phyloP scores from a whole-genome alignment of 2,797 vertebrate genomes.

The Scolopax rusticola region DNA sequence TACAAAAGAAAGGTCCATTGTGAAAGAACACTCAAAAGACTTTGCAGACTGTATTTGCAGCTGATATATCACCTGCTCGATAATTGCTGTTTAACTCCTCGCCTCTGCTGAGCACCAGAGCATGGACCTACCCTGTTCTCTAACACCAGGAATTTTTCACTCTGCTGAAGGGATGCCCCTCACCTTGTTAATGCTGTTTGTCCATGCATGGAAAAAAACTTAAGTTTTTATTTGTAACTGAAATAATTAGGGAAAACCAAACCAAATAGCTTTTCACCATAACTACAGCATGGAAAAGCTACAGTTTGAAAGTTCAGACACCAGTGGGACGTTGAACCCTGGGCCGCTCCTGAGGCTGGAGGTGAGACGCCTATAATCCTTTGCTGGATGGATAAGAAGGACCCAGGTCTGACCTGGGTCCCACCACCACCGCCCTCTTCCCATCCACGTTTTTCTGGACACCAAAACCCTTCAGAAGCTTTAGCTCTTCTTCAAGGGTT shows the following conservation, averaged over 20 bases:
- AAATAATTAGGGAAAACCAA: neutral
- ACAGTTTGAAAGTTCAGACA: fast-evolving
- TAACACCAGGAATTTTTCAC: neutral
- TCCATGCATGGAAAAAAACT: neutral
- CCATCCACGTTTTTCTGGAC: neutral
- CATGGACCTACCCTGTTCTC: neutral
- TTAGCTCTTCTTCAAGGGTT: constrained; percentile 32
- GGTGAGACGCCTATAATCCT: fast-evolving
- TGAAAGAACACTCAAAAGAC: neutral
- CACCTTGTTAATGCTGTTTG: neutral
- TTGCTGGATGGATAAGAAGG: neutral
- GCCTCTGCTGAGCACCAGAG: neutral
- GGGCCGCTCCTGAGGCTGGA: neutral
- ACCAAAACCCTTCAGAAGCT: constrained; percentile 37
- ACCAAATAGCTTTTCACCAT: neutral
- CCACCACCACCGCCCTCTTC: neutral
- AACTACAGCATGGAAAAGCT: neutral
- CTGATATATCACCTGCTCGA: neutral
- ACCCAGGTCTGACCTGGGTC: neutral
- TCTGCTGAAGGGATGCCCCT: neutral
- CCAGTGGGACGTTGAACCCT: neutral
- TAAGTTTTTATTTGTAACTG: neutral
- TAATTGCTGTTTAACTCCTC: neutral
- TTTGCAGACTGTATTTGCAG: neutral
- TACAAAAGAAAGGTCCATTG: neutral